These are phyloP conservation scores for Mystacides longicornis DNA, from an alignment of 2,888 invertebrate genomes.

Conservation along the genomic window DNA sequence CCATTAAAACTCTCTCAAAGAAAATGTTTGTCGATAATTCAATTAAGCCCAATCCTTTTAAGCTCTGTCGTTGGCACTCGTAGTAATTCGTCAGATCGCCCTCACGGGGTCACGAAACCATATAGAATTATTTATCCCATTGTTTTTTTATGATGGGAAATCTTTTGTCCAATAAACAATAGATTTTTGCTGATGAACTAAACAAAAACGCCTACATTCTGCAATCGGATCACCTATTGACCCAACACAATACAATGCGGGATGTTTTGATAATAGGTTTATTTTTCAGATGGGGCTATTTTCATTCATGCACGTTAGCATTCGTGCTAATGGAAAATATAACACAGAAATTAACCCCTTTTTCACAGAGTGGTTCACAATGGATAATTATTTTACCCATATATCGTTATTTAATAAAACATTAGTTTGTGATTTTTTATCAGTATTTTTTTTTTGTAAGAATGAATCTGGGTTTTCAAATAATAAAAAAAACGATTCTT, in stretches of 20 bases:
- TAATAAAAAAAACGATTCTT: too few relatives aligned
- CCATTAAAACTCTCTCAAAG: too few relatives aligned
- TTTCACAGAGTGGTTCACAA: too few relatives aligned
- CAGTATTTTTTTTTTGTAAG: too few relatives aligned
- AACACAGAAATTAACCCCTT: too few relatives aligned
- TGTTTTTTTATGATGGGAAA: not conserved
- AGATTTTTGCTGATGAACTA: not conserved
- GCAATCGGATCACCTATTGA: not conserved
- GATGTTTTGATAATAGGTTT: constrained; percentile 1
- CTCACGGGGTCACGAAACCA: too few relatives aligned
- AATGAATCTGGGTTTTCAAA: too few relatives aligned
- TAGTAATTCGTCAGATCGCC: not conserved
- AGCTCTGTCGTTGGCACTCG: not conserved
- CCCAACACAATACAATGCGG: not conserved
- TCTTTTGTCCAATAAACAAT: not conserved
- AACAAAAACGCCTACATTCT: not conserved
- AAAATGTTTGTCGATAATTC: too few relatives aligned
- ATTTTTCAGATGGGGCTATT: not conserved
- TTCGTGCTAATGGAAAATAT: not conserved
- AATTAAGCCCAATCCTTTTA: not conserved
- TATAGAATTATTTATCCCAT: not conserved
- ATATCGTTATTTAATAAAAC: too few relatives aligned
- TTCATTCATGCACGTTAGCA: not conserved
- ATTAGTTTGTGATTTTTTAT: too few relatives aligned
- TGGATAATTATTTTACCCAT: too few relatives aligned